Evolutionary conservation across 2,113 vertebrate species (phyloP), one percentile per base, ranked within the genome.

Genomic region (Passer montanus): DNA sequence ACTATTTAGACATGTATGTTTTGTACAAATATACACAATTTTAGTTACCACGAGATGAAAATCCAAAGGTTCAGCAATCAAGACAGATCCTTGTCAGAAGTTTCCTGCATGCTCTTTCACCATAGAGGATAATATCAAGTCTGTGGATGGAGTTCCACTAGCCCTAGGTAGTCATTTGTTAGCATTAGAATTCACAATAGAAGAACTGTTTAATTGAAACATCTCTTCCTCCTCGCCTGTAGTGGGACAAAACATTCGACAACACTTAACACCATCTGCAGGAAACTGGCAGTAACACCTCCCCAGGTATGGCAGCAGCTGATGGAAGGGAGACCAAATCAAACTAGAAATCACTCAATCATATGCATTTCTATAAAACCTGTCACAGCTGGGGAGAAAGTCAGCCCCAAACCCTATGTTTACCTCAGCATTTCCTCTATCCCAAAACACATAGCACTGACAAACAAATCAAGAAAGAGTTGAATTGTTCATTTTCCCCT

Each of bases 251-350:
- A 70, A 67, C 31, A 55, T 78, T 90, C 74, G 7, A 15, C 66
- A 90, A 77, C 70, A 56, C 59, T 73, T 90, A 50, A 74, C 82
- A 94, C 85, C 88, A 95, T 79, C 83, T 90, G 90, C 82, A 94
- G 92, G 92, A 88, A 94, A 77, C 33, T 2, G 9, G 13, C 26
- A 90, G 90, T 44, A 97, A 78, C 37, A 90, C 58, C n/a, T 93
- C 30, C 59, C 58, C 72, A 74, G 67, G 63, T 14, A 78, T 14
- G 16, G 27, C 53, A 56, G 26, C 33, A 70, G n/a, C 2, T 66
- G 64, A 50, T 24, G 23, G 22, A 27, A 60, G 46, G 14, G 6
- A 23, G 41, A 16, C 56, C 31, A 83, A 79, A 87, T 7, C 27
- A 52, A 83, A 85, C 6, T 4, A 63, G 44, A 72, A 86, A 59